A percentile compares a stretch with the other conserved stretches of the same genome.
Evolutionary conservation across 2,113 vertebrate species (phyloP).

Genomic region (Thalassoma bifasciatum): DNA sequence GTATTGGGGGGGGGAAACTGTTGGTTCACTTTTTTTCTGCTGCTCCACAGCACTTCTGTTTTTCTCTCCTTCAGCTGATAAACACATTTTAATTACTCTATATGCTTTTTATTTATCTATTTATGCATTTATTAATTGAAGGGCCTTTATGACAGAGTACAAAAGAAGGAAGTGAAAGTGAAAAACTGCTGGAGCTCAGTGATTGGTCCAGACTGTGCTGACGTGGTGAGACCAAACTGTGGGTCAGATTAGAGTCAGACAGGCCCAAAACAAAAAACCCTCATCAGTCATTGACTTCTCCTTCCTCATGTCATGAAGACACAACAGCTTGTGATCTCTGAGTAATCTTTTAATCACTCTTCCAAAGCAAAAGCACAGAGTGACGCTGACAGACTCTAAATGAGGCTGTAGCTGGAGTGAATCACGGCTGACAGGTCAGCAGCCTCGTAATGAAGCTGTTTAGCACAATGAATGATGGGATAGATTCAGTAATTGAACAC

Average conservation of each 20-base stretch:
- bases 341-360: conserved; percentile 44
- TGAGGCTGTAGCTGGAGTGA: conserved; percentile 34
- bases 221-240: no score
- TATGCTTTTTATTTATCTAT: no score
- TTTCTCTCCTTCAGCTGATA: no score
- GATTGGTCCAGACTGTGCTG: no score
- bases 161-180: no score
- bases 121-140: no score
- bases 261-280: background rate
- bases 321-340: background rate
- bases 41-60: no score
- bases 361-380: conserved; percentile 31
- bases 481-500: conserved; percentile 32
- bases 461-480: conserved; percentile 32
- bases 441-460: conserved; percentile 41
- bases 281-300: background rate
- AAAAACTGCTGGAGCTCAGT: no score
- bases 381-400: conserved; percentile 29
- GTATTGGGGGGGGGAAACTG: no score
- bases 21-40: no score
- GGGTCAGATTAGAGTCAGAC: background rate
- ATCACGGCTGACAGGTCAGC: conserved; percentile 40
- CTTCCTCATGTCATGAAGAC: background rate
- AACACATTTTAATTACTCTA: no score
- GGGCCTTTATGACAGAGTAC: no score